phyloP scores from a whole-genome alignment of 2,888 invertebrate genomes.

The Spatulosminthurus flaviceps region DNA sequence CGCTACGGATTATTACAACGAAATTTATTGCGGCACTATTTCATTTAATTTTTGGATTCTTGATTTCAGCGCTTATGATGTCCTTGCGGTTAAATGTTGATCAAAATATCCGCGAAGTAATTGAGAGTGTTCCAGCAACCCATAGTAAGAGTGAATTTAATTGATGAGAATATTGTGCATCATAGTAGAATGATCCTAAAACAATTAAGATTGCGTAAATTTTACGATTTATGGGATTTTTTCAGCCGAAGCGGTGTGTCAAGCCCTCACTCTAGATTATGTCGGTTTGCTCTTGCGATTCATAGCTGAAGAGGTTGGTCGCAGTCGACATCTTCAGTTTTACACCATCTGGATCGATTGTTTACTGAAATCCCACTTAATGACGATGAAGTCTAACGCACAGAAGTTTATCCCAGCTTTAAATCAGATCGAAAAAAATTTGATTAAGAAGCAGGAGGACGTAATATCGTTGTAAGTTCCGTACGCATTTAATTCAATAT shows the following conservation, averaged over 20 bases:
- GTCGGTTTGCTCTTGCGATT: slow-evolving; percentile 67
- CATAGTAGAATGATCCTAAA: too few relatives aligned
- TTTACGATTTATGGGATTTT: too few relatives aligned
- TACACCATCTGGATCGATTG: slow-evolving; percentile 82
- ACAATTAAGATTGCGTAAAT: too few relatives aligned
- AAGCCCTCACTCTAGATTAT: slow-evolving; percentile 38
- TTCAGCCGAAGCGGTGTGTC: slow-evolving; percentile 47
- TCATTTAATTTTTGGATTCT: not conserved
- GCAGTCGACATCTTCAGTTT: slow-evolving; percentile 86
- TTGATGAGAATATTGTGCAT: too few relatives aligned
- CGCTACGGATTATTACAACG: too few relatives aligned
- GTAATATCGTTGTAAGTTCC: slow-evolving; percentile 81
- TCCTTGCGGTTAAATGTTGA: slow-evolving; percentile 86
- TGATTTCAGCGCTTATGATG: slow-evolving; percentile 76
- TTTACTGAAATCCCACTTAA: slow-evolving; percentile 75
- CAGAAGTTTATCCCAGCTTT: slow-evolving; percentile 74
- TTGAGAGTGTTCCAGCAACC: slow-evolving; percentile 81
- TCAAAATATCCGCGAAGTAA: slow-evolving; percentile 76
- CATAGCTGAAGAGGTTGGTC: slow-evolving; percentile 78
- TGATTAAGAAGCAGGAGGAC: slow-evolving; percentile 81
- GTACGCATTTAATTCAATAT: not conserved
- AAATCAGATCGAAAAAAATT: slow-evolving; percentile 79
- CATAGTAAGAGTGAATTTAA: too few relatives aligned
- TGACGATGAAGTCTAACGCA: slow-evolving; percentile 66
- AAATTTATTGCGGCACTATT: too few relatives aligned